Conservation (phyloP, 2,888 invertebrate species). For the Dasypogon diadema region DNA sequence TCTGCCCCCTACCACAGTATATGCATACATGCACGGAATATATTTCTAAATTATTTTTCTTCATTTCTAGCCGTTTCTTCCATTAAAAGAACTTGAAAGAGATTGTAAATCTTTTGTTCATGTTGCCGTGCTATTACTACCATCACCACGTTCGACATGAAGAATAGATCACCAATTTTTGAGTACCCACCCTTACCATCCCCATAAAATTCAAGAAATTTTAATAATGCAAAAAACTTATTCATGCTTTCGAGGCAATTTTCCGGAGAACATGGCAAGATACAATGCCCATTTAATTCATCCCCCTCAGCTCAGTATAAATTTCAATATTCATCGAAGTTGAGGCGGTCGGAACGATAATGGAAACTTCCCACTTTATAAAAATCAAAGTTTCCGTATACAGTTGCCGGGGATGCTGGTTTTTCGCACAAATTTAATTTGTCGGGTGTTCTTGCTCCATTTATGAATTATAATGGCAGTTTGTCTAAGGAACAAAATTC, state of each 20-base stretch:
- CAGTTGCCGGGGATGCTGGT: background rate
- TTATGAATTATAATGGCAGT: constrained; percentile 35
- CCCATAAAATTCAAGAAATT: no score
- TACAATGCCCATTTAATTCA: constrained; percentile 18
- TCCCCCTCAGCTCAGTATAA: constrained; percentile 1
- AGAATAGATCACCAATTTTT: no score
- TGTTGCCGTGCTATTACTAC: no score
- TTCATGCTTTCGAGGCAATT: constrained; percentile 19
- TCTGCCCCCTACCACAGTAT: no score
- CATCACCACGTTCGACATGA: no score
- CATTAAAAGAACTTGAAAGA: no score
- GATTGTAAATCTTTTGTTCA: no score
- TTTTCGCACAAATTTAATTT: constrained; percentile 40
- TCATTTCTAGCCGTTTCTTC: no score
- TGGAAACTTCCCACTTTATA: constrained; percentile 17
- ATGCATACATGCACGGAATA: no score
- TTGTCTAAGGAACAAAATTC: constrained; percentile 6
- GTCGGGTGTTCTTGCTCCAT: constrained; percentile 26
- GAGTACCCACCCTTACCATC: no score
- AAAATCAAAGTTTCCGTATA: constrained; percentile 1
- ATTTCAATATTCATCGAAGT: constrained; percentile 12
- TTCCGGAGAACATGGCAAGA: background rate
- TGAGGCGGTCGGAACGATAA: background rate
- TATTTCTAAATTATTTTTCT: no score
- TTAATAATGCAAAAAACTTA: no score